phyloP scores from a whole-genome alignment of 2,113 vertebrate genomes.

The Climacteris rufus region DNA sequence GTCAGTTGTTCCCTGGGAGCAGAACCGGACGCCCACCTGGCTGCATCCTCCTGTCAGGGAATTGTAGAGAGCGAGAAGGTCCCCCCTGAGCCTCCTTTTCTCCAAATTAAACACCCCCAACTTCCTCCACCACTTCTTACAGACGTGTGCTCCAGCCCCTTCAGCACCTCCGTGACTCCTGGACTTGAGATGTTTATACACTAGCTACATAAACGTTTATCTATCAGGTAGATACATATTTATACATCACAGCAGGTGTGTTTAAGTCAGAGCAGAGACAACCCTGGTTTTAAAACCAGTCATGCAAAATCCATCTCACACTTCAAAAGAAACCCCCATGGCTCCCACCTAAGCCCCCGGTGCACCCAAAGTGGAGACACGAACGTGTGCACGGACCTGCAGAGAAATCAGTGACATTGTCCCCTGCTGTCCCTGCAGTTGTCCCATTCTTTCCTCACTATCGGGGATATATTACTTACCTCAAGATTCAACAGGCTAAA shows the following conservation, averaged over 20 bases:
- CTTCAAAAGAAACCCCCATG: accelerated
- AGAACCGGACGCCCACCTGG: accelerated
- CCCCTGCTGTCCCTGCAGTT: not conserved
- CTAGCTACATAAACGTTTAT: not conserved
- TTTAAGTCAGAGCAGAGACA: not conserved
- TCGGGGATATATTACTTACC: no score
- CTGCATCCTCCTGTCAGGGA: accelerated
- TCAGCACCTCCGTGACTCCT: not conserved
- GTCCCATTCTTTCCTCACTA: no score
- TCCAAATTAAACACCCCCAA: not conserved
- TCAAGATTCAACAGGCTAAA: accelerated
- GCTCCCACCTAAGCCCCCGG: not conserved
- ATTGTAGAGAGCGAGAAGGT: accelerated
- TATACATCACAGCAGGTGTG: not conserved
- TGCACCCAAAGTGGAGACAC: accelerated
- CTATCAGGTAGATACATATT: not conserved
- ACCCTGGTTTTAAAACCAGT: not conserved
- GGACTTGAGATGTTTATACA: not conserved
- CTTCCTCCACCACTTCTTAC: not conserved
- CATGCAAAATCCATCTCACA: not conserved
- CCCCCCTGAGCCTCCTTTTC: not conserved
- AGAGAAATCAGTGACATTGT: accelerated
- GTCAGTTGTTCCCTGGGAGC: not conserved
- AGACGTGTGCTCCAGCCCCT: no score
- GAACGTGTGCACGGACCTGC: accelerated